Conservation (phyloP, 2,113 vertebrate species). For the Crotalus tigris region DNA sequence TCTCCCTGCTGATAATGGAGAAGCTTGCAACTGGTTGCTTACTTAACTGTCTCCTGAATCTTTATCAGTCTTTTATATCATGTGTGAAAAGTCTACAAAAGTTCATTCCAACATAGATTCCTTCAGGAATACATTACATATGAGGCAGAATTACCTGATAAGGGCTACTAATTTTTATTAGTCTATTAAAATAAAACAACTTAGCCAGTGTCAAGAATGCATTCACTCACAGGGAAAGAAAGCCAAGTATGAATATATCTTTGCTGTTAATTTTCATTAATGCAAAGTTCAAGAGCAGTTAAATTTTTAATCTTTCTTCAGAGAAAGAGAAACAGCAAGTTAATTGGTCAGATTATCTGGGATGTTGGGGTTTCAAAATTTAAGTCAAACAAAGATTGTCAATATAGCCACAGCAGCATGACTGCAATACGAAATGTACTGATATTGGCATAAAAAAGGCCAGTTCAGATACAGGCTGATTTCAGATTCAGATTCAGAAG, state of each 20-base stretch:
- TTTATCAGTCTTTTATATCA: not conserved
- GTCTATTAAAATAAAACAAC: slow-evolving; percentile 15
- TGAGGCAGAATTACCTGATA: not conserved
- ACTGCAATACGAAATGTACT: slow-evolving; percentile 54
- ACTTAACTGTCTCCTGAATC: not conserved
- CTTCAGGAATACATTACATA: not conserved
- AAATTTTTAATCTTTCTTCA: slow-evolving; percentile 49
- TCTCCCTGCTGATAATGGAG: not conserved
- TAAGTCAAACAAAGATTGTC: not conserved
- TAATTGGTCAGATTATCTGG: slow-evolving; percentile 45
- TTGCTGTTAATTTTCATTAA: not conserved
- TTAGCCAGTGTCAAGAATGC: slow-evolving; percentile 25
- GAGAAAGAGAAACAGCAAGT: slow-evolving; percentile 24
- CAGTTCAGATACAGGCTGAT: not conserved
- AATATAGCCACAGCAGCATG: slow-evolving; percentile 16
- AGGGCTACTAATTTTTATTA: slow-evolving; percentile 10
- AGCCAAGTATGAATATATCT: slow-evolving; percentile 32
- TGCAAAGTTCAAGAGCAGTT: slow-evolving; percentile 37
- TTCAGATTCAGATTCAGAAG: not conserved
- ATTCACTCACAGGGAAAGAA: slow-evolving; percentile 42
- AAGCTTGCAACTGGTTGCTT: not conserved
- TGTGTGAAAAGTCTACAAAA: not conserved
- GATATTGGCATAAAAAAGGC: slow-evolving; percentile 53
- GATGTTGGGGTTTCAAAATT: slow-evolving; percentile 55
- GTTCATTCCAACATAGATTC: not conserved